Conservation (phyloP, 1,140 invertebrate genomes). For the Danaus melanippus region DNA sequence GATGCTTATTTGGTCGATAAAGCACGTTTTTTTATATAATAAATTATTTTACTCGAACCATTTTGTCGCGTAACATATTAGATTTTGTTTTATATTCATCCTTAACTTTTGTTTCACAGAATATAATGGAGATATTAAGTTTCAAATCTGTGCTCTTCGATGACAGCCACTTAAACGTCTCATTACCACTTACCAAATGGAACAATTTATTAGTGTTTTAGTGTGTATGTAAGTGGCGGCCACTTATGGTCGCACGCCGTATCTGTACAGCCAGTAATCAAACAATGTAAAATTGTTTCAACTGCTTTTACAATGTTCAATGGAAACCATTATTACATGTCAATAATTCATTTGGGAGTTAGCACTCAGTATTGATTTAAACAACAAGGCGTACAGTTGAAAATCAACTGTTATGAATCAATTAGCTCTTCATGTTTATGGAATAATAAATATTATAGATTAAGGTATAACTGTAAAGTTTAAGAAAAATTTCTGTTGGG, state of each 20-base stretch:
- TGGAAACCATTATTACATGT: conserved; percentile 45
- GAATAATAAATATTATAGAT: too few species aligned
- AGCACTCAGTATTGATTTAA: conserved; percentile 19
- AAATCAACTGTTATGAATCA: too few species aligned
- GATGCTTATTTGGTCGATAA: conserved; percentile 16
- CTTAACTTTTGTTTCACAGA: too few species aligned
- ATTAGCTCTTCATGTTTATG: too few species aligned
- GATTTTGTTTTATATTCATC: too few species aligned
- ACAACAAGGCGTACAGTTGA: neutral
- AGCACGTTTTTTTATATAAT: conserved; percentile 2
- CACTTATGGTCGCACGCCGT: conserved; percentile 48
- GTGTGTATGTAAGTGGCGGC: conserved; percentile 43
- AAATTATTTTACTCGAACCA: too few species aligned
- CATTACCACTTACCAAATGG: conserved; percentile 40
- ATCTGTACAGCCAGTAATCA: conserved; percentile 28
- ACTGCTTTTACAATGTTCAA: conserved; percentile 30
- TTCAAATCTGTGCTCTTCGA: too few species aligned
- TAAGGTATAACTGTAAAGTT: too few species aligned
- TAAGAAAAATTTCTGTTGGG: too few species aligned
- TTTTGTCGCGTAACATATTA: too few species aligned
- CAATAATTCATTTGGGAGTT: conserved; percentile 47
- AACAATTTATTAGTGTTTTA: conserved; percentile 45
- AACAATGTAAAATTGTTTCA: conserved; percentile 50
- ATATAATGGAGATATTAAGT: too few species aligned
- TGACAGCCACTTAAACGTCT: conserved; percentile 10